Conservation (phyloP, 2,888 invertebrate species). For the Chrysina gloriosa region DNA sequence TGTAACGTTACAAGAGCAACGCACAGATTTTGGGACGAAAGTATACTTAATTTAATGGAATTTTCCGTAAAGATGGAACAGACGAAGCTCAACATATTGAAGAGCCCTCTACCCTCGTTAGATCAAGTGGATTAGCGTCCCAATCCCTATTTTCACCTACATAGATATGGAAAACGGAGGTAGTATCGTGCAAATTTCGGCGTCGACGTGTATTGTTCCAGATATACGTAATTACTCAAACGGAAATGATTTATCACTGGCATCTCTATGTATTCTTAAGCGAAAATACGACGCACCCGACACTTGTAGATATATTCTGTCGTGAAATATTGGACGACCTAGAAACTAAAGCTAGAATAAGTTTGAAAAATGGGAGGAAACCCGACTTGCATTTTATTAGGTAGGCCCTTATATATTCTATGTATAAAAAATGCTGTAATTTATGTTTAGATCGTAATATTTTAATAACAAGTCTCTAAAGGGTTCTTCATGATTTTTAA, state of each 20-base stretch:
- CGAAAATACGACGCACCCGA: too few relatives aligned
- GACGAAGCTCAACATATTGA: neutral
- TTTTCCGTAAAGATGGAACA: neutral
- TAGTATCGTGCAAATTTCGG: neutral
- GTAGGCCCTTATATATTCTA: too few relatives aligned
- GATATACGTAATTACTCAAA: neutral
- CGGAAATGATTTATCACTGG: slow-evolving; percentile 3
- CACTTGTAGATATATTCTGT: too few relatives aligned
- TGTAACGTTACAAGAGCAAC: neutral
- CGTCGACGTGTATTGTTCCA: neutral
- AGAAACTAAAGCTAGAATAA: too few relatives aligned
- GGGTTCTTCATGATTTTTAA: too few relatives aligned
- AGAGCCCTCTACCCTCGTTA: slow-evolving; percentile 21
- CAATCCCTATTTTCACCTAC: slow-evolving; percentile 3
- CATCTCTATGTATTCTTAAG: neutral
- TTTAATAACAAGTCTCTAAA: too few relatives aligned
- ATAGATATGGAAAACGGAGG: neutral
- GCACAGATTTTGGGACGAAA: neutral
- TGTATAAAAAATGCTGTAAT: too few relatives aligned
- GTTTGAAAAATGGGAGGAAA: too few relatives aligned
- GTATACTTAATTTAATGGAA: slow-evolving; percentile 16
- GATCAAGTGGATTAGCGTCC: slow-evolving; percentile 19
- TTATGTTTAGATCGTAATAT: too few relatives aligned
- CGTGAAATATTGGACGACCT: too few relatives aligned
- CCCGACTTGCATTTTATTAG: too few relatives aligned